phyloP scores from a whole-genome alignment of 2,113 vertebrate genomes.

The Spilogale gracilis region DNA sequence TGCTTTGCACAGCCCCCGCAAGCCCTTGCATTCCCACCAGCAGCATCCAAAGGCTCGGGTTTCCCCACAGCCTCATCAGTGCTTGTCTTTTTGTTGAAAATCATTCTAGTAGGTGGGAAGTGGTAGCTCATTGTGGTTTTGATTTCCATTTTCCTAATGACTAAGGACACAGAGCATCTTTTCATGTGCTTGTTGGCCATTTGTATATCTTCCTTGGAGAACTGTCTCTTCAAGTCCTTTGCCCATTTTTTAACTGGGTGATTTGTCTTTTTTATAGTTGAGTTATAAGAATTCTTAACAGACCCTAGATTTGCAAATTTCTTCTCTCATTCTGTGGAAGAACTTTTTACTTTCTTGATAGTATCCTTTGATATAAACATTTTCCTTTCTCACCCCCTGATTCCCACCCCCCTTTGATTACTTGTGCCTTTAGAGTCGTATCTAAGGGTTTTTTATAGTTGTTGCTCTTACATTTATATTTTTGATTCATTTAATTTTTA shows the following conservation, averaged over 20 bases:
- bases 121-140: neutral
- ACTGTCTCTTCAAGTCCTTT: neutral
- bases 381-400: neutral
- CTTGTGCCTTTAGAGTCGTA: neutral
- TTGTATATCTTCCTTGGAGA: neutral
- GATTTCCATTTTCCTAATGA: neutral
- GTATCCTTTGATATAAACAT: neutral
- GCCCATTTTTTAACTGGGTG: neutral
- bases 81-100: neutral
- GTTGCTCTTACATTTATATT: neutral
- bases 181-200: neutral
- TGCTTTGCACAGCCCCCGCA: neutral
- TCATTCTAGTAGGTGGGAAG: neutral
- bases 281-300: neutral
- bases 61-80: neutral
- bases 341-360: neutral
- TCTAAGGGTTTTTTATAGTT: neutral
- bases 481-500: neutral
- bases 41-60: too few relatives aligned
- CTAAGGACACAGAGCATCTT: neutral
- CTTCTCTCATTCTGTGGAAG: neutral
- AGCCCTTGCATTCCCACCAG: neutral
- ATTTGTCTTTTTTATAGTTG: neutral
- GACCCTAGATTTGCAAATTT: neutral
- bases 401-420: neutral